phyloP scores from a whole-genome alignment of 2,888 invertebrate species.

The Stenichneumon culpator region DNA sequence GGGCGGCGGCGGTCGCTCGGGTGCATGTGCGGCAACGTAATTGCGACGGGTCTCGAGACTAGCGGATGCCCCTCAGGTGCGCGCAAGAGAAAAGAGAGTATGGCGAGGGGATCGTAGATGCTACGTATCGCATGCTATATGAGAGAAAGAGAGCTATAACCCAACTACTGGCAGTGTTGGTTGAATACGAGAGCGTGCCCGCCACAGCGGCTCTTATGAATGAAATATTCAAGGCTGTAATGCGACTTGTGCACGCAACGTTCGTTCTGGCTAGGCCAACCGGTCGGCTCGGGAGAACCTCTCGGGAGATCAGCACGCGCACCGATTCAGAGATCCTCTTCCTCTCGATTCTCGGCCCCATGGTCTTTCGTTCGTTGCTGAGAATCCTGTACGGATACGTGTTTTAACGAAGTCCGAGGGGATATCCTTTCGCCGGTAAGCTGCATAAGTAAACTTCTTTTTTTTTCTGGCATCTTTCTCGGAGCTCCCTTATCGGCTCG shows the following conservation, averaged over 20 bases:
- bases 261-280: constrained; percentile 69
- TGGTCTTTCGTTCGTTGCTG: constrained; percentile 5
- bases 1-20: constrained; percentile 68
- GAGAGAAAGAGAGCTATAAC: constrained; percentile 42
- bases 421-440: not conserved
- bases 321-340: constrained; percentile 52
- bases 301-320: constrained; percentile 64
- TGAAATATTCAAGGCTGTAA: constrained; percentile 84
- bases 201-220: constrained; percentile 81
- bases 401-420: not conserved
- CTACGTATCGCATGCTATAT: constrained; percentile 61
- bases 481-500: not conserved
- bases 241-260: constrained; percentile 82
- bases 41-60: constrained; percentile 73
- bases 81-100: constrained; percentile 41
- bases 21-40: constrained; percentile 73
- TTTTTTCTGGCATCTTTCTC: not conserved
- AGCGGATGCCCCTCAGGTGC: constrained; percentile 61
- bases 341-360: constrained; percentile 21
- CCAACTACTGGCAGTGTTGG: constrained; percentile 61
- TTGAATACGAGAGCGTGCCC: constrained; percentile 76
- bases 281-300: constrained; percentile 63
- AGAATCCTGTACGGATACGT: constrained; percentile 2
- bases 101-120: constrained; percentile 55
- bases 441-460: not conserved